Percentiles rank a stretch among this genome's conserved stretches.
These are phyloP conservation scores for Miniopterus natalensis DNA, from an alignment of 2,113 vertebrate species.

Conservation along the genomic window DNA sequence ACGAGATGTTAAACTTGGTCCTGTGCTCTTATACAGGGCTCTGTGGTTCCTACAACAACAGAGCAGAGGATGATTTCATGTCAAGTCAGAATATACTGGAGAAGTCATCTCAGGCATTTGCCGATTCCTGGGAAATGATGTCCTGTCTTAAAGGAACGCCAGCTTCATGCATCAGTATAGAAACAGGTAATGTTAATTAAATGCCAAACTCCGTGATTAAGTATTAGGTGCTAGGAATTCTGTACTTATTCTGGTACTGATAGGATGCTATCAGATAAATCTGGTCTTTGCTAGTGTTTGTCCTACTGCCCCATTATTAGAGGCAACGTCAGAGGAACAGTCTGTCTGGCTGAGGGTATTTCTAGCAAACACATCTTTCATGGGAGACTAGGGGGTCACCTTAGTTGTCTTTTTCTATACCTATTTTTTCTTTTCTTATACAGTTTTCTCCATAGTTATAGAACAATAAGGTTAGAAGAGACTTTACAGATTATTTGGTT, in stretches of 20 bases:
- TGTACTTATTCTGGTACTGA: neutral
- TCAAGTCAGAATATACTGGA: constrained; percentile 84
- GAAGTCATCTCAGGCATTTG: constrained; percentile 77
- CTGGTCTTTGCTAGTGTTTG: neutral
- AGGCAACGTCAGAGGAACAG: neutral
- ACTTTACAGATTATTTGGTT: neutral
- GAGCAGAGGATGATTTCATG: constrained; percentile 83
- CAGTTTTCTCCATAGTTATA: neutral
- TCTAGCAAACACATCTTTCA: neutral
- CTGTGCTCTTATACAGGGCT: constrained; percentile 72
- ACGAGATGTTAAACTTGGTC: neutral
- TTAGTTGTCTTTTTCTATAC: neutral
- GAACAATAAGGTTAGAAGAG: neutral
- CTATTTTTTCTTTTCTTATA: neutral
- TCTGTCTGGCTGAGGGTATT: neutral
- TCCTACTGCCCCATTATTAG: neutral
- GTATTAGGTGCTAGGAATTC: neutral
- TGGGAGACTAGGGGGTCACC: neutral
- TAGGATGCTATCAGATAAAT: neutral
- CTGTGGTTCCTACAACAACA: constrained; percentile 85
- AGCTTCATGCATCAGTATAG: constrained; percentile 85
- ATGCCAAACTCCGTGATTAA: neutral
- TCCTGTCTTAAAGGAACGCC: constrained; percentile 74
- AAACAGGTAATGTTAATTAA: constrained; percentile 85
- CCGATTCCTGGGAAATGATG: constrained; percentile 82